A percentile compares a stretch with the other conserved stretches of the same genome.
Conservation (phyloP, 2,888 invertebrate genomes). For the Helicoverpa assulta region DNA sequence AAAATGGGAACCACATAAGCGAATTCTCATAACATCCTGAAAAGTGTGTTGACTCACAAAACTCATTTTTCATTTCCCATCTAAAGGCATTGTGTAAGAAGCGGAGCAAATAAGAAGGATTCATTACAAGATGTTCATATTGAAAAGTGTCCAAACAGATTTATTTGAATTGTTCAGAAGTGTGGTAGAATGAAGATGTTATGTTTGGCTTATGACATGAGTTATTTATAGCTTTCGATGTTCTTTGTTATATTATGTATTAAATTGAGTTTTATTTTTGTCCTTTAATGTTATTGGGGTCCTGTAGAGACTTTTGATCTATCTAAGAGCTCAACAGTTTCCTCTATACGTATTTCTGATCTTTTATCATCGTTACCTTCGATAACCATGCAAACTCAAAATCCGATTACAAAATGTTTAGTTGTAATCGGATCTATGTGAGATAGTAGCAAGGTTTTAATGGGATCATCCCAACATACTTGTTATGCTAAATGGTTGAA, state of each 20-base stretch:
- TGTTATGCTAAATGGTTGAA: no score
- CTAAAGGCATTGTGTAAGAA: slow-evolving; percentile 44
- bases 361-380: no score
- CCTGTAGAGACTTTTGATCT: no score
- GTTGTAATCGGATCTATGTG: no score
- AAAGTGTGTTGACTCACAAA: slow-evolving; percentile 30
- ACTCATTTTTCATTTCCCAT: slow-evolving; percentile 54
- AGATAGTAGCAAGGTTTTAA: no score
- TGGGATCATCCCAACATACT: no score
- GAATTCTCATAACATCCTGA: slow-evolving; percentile 22
- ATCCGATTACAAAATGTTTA: no score
- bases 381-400: no score
- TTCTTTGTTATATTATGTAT: slow-evolving; percentile 15
- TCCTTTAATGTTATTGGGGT: no score
- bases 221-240: slow-evolving; percentile 12
- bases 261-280: slow-evolving; percentile 8
- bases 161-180: slow-evolving; percentile 37
- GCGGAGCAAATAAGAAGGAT: slow-evolving; percentile 49
- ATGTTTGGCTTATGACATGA: slow-evolving; percentile 4
- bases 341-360: no score
- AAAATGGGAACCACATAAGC: slow-evolving; percentile 32
- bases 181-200: background rate
- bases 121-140: slow-evolving; percentile 55
- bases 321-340: no score
- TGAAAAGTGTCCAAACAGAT: slow-evolving; percentile 63